These are phyloP conservation scores for Hipparchia sbordonii DNA, from an alignment of 2,888 invertebrate species.

Conservation along the genomic window DNA sequence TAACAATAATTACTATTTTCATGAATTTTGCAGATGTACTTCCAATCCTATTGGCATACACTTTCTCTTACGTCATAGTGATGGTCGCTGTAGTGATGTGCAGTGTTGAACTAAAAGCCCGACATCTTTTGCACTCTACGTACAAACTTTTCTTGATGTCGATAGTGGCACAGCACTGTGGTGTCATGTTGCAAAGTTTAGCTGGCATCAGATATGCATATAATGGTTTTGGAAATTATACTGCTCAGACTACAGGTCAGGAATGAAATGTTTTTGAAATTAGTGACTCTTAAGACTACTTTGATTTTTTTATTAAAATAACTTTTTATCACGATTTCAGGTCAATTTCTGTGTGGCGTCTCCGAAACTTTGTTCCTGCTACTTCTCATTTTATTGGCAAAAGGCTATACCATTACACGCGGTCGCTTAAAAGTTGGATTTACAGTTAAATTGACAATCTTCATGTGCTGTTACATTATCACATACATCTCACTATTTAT, in stretches of 20 bases:
- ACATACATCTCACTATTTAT: slow-evolving; percentile 90
- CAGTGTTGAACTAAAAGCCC: slow-evolving; percentile 88
- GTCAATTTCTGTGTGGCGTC: slow-evolving; percentile 87
- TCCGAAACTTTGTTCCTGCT: slow-evolving; percentile 90
- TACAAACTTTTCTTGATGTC: slow-evolving; percentile 93
- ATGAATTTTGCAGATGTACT: slow-evolving; percentile 88
- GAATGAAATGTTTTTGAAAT: background rate
- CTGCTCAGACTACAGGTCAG: slow-evolving; percentile 75
- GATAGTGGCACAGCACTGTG: slow-evolving; percentile 86
- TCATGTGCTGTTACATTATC: slow-evolving; percentile 89
- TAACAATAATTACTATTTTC: background rate
- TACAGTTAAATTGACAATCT: slow-evolving; percentile 89
- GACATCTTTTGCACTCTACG: slow-evolving; percentile 93
- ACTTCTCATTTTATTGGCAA: slow-evolving; percentile 91
- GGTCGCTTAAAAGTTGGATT: slow-evolving; percentile 89
- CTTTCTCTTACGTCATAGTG: slow-evolving; percentile 88
- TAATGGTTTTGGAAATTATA: slow-evolving; percentile 85
- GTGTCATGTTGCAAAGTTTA: slow-evolving; percentile 86
- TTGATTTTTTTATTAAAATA: background rate
- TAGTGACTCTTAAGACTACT: no score
- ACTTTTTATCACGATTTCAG: slow-evolving; percentile 64
- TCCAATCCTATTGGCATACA: slow-evolving; percentile 90
- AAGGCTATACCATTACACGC: slow-evolving; percentile 95
- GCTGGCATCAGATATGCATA: slow-evolving; percentile 90
- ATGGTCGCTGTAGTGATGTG: slow-evolving; percentile 88